Evolutionary conservation across 1,140 invertebrate genomes (phyloP), one percentile per base, ranked within the genome.

Genomic region (Phymorhynchus buccinoides): DNA sequence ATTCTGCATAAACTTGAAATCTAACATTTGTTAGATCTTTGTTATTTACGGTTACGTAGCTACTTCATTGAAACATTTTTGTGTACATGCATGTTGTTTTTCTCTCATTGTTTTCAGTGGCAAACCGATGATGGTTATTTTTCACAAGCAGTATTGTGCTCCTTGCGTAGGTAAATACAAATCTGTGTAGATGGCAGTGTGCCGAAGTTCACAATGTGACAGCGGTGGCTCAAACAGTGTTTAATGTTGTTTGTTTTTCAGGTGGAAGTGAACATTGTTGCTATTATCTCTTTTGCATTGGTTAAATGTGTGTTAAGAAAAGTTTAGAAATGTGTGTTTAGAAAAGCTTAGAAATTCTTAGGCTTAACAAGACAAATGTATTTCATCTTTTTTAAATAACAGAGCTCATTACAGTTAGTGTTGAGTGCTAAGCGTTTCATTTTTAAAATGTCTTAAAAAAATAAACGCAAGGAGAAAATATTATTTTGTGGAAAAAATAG

Each of bases 131-230:
- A 95, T 95, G 95, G 89, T 95, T 3, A 93, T 95, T 12, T 95
- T 95, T 39, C 95, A 95, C 90, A 95, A 95, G 88, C 94, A 94
- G 1, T 95, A 95, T 95, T 95, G 95, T 91, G 93, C 94, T 16
- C 95, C 95, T 18, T 95, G 95, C 90, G 95, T 94, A 92, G 94
- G 94, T 91, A 89, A 89, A 84, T 83, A 82, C 30, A 83, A n/a
- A n/a, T n/a, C n/a, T n/a, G n/a, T n/a, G n/a, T n/a, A 73, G 42
- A 32, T 77, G 18, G 52, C 2, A 14, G 4, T 66, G 39, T 30
- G 52, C 30, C n/a, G 37, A 62, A 14, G 39, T 30, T 44, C 37
- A 22, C n/a, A 80, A 85, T 84, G 27, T 32, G 22, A 27, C 16
- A 30, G 32, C 41, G 30, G 44, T 42, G 22, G 44, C 68, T 30